Base-by-base conservation (phyloP, 2,888 invertebrate genomes). In the Agrotis ipsilon region DNA sequence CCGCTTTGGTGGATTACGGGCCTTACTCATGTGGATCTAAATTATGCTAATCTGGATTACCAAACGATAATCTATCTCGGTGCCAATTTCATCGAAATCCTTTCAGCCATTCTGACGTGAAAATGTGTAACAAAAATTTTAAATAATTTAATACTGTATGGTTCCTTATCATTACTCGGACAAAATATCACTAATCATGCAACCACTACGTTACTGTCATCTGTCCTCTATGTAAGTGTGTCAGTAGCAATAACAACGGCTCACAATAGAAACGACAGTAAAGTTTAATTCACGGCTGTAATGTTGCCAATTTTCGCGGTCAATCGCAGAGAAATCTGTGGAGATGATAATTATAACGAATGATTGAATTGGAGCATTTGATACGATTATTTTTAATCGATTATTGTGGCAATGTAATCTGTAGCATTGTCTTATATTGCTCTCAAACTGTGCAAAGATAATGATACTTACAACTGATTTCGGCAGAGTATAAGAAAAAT, bases 251-350 rank as follows among this genome's bases (percentile, higher is more conserved):
- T 70, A 78, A 51, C 49, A 67, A 43, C 24, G 11, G 21, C 64
- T 60, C 2, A 71, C 66, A 75, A 75, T 67, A 71, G 66, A 79
- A 58, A 61, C 64, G 48, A 24, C 51, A 54, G 27, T 71, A 57
- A 65, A 68, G 18, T 39, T 67, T 78, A 61, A 57, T 80, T 67
- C 45, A 67, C 55, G 66, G 57, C 71, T 57, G 45, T 75, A 63
- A 52, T 64, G 64, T n/a, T 59, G 49, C 48, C 63, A 45, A 61
- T 57, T 11, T 57, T 39, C 46, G 52, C 51, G 52, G 48, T 67
- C 45, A 64, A 75, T 65, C 74, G 55, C 60, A 57, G 55, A 66
- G 54, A 75, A 13, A 78, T 62, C 62, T 19, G 65, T 60, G 27
- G 39, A 72, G 62, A 24, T 63, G 39, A 51, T 32, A 61, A 19